These are phyloP conservation scores for Propithecus coquereli DNA, from an alignment of 2,113 vertebrate species.

Conservation along the genomic window DNA sequence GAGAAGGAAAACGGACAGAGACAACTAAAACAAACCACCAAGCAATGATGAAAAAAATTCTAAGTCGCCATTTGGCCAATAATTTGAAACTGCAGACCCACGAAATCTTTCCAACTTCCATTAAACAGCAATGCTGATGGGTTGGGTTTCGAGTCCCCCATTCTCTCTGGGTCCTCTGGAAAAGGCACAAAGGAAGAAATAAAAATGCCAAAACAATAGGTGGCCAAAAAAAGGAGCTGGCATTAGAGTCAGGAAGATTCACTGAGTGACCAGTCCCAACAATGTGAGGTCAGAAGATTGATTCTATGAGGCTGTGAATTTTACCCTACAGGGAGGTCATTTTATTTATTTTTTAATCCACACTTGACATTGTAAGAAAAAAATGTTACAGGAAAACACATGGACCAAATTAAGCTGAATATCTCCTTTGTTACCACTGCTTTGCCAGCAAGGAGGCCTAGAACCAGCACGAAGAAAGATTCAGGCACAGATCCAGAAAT, in stretches of 20 bases:
- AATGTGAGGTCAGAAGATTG: not conserved
- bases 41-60: not conserved
- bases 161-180: constrained; percentile 38
- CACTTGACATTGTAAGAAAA: not conserved
- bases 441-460: not conserved
- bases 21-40: not conserved
- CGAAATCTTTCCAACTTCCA: constrained; percentile 26
- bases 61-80: not conserved
- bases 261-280: not conserved
- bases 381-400: constrained; percentile 20
- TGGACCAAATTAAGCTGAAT: not conserved
- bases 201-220: constrained; percentile 17
- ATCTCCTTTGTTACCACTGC: not conserved
- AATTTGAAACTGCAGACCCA: constrained; percentile 25
- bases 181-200: constrained; percentile 40
- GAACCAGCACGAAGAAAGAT: not conserved
- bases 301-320: not conserved
- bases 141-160: not conserved
- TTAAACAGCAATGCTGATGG: not conserved
- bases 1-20: not conserved
- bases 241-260: not conserved
- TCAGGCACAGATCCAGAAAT: not conserved
- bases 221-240: not conserved
- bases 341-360: constrained; percentile 38
- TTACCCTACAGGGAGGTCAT: not conserved